Base-by-base conservation (phyloP, 2,888 invertebrate genomes). In the Scaptomyza parva region DNA sequence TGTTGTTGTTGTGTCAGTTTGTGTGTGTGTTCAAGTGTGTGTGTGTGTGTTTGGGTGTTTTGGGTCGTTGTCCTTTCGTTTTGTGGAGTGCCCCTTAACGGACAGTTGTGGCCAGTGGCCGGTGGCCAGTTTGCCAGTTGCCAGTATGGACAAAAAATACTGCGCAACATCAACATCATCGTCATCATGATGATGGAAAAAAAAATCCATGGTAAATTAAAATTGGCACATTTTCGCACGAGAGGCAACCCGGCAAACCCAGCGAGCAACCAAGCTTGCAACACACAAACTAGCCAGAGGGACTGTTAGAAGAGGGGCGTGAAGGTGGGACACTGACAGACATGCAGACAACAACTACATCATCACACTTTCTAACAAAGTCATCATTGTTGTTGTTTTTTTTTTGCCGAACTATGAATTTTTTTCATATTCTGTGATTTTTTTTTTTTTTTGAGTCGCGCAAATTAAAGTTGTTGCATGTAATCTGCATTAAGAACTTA, bases 151-250 rank as follows among this genome's bases (percentile, higher is more conserved):
- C 33, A 43, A 65, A 73, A 74, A 74, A 70, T n/a, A 73, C 53
- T 73, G 70, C 73, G 59, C 64, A 59, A 64, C 58, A n/a, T n/a
- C n/a, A n/a, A n/a, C n/a, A n/a, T n/a, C n/a, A n/a, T n/a, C n/a
- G n/a, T n/a, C n/a, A n/a, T n/a, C n/a, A 66, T 64, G 70, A 62
- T 60, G 59, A 22, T 28, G 28, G n/a, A n/a, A n/a, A n/a, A n/a
- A n/a, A 63, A 73, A 72, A 71, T 71, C 55, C 63, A 78, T 74
- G 51, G 67, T 68, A 64, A 75, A 75, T 76, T 69, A 71, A 69
- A 75, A 71, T 72, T 78, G 81, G 68, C 75, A 76, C 81, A 81
- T 71, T 78, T 80, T 76, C 45, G 43, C 59, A 69, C 41, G 41
- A 64, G 57, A 57, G 37, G 17, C 37, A 3, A 17, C 37, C 17